phyloP scores from a whole-genome alignment of 2,797 vertebrate species.

The Anas bernieri region DNA sequence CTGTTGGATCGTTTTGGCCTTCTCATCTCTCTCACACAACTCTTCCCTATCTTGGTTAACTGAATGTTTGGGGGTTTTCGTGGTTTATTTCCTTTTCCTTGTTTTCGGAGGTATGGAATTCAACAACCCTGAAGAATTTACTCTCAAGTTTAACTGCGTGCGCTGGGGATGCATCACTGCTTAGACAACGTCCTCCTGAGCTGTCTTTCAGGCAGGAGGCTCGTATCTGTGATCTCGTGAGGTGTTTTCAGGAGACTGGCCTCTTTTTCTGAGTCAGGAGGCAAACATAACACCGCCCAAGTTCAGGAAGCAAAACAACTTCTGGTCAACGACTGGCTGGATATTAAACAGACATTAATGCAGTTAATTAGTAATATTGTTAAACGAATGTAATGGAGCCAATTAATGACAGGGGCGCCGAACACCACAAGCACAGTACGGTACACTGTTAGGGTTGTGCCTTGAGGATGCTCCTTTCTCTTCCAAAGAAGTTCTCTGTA shows the following conservation, averaged over 20 bases:
- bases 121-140: background rate
- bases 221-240: background rate
- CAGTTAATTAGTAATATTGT: background rate
- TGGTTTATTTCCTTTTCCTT: background rate
- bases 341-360: background rate
- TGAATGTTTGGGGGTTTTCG: background rate
- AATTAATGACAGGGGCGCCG: rapidly evolving
- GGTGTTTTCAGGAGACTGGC: background rate
- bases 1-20: background rate
- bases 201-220: background rate
- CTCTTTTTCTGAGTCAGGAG: background rate
- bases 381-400: background rate
- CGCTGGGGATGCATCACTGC: background rate
- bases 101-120: background rate
- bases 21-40: background rate
- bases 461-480: background rate
- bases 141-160: background rate
- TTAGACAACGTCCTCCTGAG: background rate
- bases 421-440: background rate
- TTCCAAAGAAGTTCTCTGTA: background rate
- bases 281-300: background rate
- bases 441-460: background rate
- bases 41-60: background rate
- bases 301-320: background rate
- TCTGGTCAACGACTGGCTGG: background rate